Evolutionary conservation across 2,113 vertebrate genomes (phyloP).

Genomic region (Oostethus manadensis): DNA sequence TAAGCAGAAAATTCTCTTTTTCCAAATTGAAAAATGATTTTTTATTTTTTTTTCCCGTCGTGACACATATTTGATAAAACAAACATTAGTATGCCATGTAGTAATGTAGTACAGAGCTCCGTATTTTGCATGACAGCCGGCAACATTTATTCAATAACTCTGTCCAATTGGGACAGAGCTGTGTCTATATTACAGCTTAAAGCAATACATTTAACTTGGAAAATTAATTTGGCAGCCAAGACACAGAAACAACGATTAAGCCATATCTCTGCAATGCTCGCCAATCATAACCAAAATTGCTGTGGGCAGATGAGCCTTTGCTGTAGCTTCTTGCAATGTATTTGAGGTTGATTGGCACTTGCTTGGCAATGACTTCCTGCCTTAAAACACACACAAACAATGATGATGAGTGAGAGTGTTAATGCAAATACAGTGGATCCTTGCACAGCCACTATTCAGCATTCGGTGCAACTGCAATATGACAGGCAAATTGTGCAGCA

Average conservation of each 20-base stretch:
- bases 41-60: background rate
- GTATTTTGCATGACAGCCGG: background rate
- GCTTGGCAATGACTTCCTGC: background rate
- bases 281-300: slow-evolving; percentile 8
- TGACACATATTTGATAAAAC: background rate
- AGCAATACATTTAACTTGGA: slow-evolving; percentile 9
- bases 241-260: slow-evolving; percentile 5
- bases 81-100: background rate
- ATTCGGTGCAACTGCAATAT: no score
- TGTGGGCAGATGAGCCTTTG: background rate
- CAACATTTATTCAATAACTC: background rate
- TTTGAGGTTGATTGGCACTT: slow-evolving; percentile 2
- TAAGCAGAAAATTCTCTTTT: slow-evolving; percentile 19
- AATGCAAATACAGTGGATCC: no score
- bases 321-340: background rate
- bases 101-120: background rate
- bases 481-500: no score
- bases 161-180: background rate
- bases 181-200: slow-evolving; percentile 11
- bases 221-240: slow-evolving; percentile 30
- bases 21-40: slow-evolving; percentile 13
- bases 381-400: no score
- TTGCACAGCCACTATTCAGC: no score
- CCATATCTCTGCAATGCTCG: slow-evolving; percentile 10
- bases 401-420: no score